Evolutionary conservation across 2,797 vertebrate species (phyloP).

Genomic region (Hypotaenidia philippensis): DNA sequence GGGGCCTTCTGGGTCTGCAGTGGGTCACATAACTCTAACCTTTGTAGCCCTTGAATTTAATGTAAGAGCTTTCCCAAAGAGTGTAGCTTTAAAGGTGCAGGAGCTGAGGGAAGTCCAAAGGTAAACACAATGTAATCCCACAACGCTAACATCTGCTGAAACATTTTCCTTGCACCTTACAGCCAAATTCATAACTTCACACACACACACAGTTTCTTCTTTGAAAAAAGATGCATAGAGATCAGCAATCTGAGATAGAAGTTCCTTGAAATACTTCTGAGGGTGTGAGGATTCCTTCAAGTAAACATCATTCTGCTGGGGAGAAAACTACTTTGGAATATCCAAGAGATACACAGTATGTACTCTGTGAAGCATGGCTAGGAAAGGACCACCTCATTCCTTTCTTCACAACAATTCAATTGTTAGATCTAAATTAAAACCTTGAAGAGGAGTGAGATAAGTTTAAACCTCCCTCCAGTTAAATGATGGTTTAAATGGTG

Average conservation of each 20-base stretch:
- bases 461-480: neutral
- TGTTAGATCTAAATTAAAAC: neutral
- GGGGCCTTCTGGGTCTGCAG: neutral
- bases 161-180: neutral
- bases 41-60: neutral
- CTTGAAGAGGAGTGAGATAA: accelerated
- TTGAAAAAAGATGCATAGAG: neutral
- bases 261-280: neutral
- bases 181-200: neutral
- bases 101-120: neutral
- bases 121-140: neutral
- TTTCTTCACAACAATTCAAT: neutral
- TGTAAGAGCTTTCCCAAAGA: neutral
- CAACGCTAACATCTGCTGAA: neutral
- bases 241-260: neutral
- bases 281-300: neutral
- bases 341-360: neutral
- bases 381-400: neutral
- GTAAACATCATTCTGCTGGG: neutral
- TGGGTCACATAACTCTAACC: neutral
- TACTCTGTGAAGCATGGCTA: neutral
- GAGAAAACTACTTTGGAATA: neutral
- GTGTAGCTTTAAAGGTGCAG: neutral
- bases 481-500: neutral
- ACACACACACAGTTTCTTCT: neutral